Evolutionary conservation across 2,888 invertebrate genomes (phyloP).

Genomic region (Rhabditophanes sp.): DNA sequence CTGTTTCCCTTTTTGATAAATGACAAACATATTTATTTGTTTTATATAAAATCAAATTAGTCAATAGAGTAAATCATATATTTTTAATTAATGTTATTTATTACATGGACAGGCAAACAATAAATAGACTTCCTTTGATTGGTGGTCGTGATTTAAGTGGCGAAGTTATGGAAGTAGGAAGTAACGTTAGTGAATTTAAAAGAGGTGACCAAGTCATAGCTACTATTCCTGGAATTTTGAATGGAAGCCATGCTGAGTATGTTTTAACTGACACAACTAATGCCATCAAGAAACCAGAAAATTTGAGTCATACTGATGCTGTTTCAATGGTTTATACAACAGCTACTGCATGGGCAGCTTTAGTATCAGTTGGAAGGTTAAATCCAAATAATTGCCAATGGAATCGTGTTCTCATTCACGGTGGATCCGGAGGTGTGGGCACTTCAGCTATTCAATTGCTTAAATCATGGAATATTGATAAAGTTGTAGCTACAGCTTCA

Average conservation of each 20-base stretch:
- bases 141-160: conserved; percentile 82
- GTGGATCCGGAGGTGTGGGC: conserved; percentile 80
- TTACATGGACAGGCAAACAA: too few relatives aligned
- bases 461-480: conserved; percentile 58
- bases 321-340: conserved; percentile 69
- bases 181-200: conserved; percentile 52
- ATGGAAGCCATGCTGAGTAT: conserved; percentile 68
- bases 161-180: conserved; percentile 60
- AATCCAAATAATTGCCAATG: conserved; percentile 43
- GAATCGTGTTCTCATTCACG: conserved; percentile 56
- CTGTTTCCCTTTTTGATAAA: too few relatives aligned
- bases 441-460: conserved; percentile 63
- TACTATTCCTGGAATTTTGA: conserved; percentile 59
- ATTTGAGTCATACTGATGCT: conserved; percentile 52
- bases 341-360: conserved; percentile 68
- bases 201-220: conserved; percentile 72
- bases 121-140: conserved; percentile 57
- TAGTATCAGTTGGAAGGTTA: too few relatives aligned
- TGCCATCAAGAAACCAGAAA: conserved; percentile 19
- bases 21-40: too few relatives aligned
- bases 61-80: too few relatives aligned
- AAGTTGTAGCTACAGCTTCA: conserved; percentile 60
- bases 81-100: too few relatives aligned
- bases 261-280: conserved; percentile 36
- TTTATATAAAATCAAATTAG: too few relatives aligned